Base-by-base conservation (phyloP, 2,888 invertebrate genomes). In the Sinhomidia bicolor region DNA sequence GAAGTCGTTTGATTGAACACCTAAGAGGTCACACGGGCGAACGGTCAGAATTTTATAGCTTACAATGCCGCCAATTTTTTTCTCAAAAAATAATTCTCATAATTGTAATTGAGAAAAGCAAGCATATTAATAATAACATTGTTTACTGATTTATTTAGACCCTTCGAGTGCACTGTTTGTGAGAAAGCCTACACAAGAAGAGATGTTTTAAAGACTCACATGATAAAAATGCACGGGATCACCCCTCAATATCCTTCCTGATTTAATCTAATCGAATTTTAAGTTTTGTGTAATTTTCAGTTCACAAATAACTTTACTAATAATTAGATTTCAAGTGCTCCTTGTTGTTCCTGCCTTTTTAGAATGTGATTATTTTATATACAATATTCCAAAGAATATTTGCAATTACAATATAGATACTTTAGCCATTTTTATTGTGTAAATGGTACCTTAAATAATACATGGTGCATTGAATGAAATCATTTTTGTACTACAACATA, bases 151-250 rank as follows among this genome's bases (percentile, higher is more conserved):
- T n/a, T n/a, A n/a, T 51, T 81, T 9, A 68, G 86, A 17, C 87
- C 87, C 2, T 87, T 81, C 23, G 81, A 81, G 29, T 87, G 87
- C 20, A 74, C 81, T 1, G 41, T 47, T 14, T 87, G 87, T 51
- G 87, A 81, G 41, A 87, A 82, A 57, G 81, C 87, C 1, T 87
- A 87, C 14, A 87, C 87, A 0, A 74, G 87, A 32, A 44, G 81
- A 20, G 87, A 87, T 36, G 87, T 87, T 9, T 47, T 87, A 14
- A 82, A 82, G 51, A 87, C 87, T 1, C 87, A 87, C 47, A 71
- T 87, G 81, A 12, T 82, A 6, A 87, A 87, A 81, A 82, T 87
- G 86, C 86, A 87, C 14, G 86, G 86, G 0, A 80, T 80, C 5
- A 29, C 51, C 12, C 36, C 74, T 5, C 41, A 60, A 51, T 54